A percentile compares a stretch with the other conserved stretches of the same genome.
Evolutionary conservation across 37 sponge, comb jelly and placozoan genomes (phyloP).

Genomic region (Haliclona indistincta): DNA sequence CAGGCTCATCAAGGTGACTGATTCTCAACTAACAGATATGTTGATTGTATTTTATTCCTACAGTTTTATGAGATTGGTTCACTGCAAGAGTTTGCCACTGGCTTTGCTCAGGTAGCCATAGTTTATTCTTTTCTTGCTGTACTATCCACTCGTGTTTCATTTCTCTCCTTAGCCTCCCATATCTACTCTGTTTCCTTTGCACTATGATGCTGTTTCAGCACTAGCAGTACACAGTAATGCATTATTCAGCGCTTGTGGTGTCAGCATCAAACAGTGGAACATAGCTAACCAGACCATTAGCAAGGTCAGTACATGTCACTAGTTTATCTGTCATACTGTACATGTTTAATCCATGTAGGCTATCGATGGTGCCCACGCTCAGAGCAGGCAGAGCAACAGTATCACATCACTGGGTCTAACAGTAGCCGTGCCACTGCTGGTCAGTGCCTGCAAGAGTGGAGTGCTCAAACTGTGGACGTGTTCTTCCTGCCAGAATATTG

Average conservation of each 20-base stretch:
- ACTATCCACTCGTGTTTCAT: not conserved
- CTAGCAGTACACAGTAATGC: slow-evolving; percentile 41
- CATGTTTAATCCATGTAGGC: slow-evolving; percentile 25
- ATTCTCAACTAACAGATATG: not conserved
- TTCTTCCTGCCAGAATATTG: slow-evolving; percentile 39
- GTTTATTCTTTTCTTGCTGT: not conserved
- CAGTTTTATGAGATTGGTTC: not conserved
- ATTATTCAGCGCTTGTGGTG: slow-evolving; percentile 71
- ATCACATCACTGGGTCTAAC: slow-evolving; percentile 62
- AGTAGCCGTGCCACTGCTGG: slow-evolving; percentile 30
- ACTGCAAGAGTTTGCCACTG: not conserved
- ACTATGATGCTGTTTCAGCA: slow-evolving; percentile 83
- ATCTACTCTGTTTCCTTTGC: slow-evolving; percentile 71
- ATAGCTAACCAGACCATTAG: slow-evolving; percentile 39
- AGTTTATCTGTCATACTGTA: not conserved
- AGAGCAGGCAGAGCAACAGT: slow-evolving; percentile 36
- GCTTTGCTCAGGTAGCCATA: not conserved
- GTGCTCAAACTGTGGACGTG: slow-evolving; percentile 67
- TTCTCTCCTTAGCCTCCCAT: slow-evolving; percentile 13
- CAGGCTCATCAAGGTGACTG: slow-evolving; percentile 64
- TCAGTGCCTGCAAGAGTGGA: slow-evolving; percentile 79
- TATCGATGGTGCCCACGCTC: slow-evolving; percentile 72
- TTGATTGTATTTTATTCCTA: not conserved
- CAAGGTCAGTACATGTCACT: slow-evolving; percentile 29
- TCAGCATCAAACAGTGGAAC: slow-evolving; percentile 77